phyloP scores from a whole-genome alignment of 2,113 vertebrate species.

The Sceloporus undulatus region DNA sequence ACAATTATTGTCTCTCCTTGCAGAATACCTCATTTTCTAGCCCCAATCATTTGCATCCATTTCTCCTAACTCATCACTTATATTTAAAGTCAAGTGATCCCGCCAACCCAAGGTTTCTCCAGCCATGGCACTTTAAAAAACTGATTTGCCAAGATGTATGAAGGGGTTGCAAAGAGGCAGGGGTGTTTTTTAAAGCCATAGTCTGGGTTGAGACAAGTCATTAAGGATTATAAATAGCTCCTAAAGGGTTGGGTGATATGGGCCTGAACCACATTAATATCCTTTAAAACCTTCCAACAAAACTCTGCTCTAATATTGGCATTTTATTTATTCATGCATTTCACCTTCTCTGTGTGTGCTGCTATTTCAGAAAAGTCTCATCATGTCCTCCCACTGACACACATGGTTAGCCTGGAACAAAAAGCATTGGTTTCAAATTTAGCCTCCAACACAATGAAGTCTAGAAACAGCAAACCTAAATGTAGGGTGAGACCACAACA shows the following conservation, averaged over 20 bases:
- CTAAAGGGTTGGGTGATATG: conserved; percentile 29
- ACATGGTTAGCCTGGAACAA: conserved; percentile 30
- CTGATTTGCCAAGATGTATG: conserved; percentile 17
- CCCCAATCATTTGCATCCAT: neutral
- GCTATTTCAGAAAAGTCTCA: conserved; percentile 31
- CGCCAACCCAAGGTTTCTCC: neutral
- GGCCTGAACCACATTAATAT: conserved; percentile 32
- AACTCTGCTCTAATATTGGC: conserved; percentile 22
- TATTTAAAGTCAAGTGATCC: neutral
- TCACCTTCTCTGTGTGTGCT: conserved; percentile 4
- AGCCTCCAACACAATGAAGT: conserved; percentile 3
- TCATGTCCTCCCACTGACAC: conserved; percentile 1
- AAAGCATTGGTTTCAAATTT: conserved; percentile 29
- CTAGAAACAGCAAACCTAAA: neutral
- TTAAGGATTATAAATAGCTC: conserved; percentile 50
- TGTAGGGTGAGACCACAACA: too few species aligned
- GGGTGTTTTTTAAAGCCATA: conserved; percentile 20
- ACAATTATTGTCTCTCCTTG: neutral
- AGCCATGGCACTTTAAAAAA: conserved; percentile 12
- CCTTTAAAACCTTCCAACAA: conserved; percentile 37
- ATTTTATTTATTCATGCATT: conserved; percentile 43
- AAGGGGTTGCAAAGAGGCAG: conserved; percentile 18
- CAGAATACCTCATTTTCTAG: neutral
- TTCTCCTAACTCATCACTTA: neutral
- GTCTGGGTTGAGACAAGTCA: conserved; percentile 37